Conservation (phyloP, 2,888 invertebrate species). For the Agonopterix subpropinquella region DNA sequence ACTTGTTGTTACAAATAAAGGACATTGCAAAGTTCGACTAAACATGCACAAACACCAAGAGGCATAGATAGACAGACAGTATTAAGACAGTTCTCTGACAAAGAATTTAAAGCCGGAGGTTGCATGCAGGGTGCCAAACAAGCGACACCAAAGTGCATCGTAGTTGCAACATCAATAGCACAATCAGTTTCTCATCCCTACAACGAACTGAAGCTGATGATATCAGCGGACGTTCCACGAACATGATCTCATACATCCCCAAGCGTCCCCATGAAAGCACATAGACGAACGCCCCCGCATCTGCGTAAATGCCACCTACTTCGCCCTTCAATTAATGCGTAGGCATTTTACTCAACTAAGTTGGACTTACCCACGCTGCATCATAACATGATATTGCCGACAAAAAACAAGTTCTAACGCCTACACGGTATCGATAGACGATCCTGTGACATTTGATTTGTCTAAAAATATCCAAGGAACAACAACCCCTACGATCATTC, state of each 20-base stretch:
- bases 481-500: conserved; percentile 4
- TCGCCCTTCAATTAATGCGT: conserved; percentile 43
- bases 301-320: conserved; percentile 45
- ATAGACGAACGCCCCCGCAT: conserved; percentile 38
- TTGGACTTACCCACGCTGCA: conserved; percentile 26
- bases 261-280: conserved; percentile 27
- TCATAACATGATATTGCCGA: conserved; percentile 20
- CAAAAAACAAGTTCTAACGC: conserved; percentile 4
- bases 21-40: conserved; percentile 12
- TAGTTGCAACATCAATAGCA: conserved; percentile 11
- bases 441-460: background rate
- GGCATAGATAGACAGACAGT: conserved; percentile 13
- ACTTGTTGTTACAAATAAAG: conserved; percentile 10
- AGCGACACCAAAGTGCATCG: conserved; percentile 12
- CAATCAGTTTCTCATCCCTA: conserved; percentile 2
- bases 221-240: conserved; percentile 3
- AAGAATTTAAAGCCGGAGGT: conserved; percentile 10
- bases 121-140: conserved; percentile 14
- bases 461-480: conserved; percentile 6
- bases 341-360: conserved; percentile 33
- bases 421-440: conserved; percentile 2
- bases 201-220: conserved; percentile 2
- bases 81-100: conserved; percentile 11
- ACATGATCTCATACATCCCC: conserved; percentile 14
- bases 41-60: conserved; percentile 13